phyloP scores from a whole-genome alignment of 30 jellyfish, hydroid and myxozoan species.

The Chironex yamaguchii region DNA sequence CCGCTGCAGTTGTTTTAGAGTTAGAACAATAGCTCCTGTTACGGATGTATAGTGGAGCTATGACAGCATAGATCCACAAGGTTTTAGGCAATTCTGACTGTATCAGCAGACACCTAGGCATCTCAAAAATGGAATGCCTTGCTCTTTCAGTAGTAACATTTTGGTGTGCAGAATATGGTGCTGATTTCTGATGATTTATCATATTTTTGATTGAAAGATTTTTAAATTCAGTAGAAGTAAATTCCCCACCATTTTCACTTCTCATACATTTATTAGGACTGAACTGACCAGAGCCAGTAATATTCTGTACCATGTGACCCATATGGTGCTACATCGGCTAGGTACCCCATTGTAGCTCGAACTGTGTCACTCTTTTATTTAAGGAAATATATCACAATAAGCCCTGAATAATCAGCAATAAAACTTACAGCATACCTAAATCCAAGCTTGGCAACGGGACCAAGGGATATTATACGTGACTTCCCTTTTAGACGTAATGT shows the following conservation, averaged over 20 bases:
- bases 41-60: conserved; percentile 34
- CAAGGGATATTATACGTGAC: too few species aligned
- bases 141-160: conserved; percentile 20
- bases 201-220: not conserved
- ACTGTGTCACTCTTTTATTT: conserved; percentile 1
- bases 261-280: conserved; percentile 22
- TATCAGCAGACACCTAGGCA: conserved; percentile 28
- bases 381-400: not conserved
- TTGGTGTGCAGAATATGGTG: conserved; percentile 40
- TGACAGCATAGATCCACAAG: conserved; percentile 67
- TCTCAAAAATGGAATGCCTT: not conserved
- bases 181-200: not conserved
- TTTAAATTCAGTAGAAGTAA: not conserved
- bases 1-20: not conserved
- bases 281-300: too few species aligned
- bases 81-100: conserved; percentile 56
- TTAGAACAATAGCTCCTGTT: conserved; percentile 36
- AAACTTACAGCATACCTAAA: conserved; percentile 19
- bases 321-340: conserved; percentile 38
- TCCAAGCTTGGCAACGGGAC: too few species aligned
- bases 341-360: conserved; percentile 10
- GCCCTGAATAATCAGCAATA: conserved; percentile 17
- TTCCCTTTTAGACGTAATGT: too few species aligned
- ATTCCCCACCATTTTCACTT: conserved; percentile 19
- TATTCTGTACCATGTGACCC: too few species aligned